Evolutionary conservation across 35 echinoderm and acorn worm species (phyloP).

Genomic region (Ptychodera flava): DNA sequence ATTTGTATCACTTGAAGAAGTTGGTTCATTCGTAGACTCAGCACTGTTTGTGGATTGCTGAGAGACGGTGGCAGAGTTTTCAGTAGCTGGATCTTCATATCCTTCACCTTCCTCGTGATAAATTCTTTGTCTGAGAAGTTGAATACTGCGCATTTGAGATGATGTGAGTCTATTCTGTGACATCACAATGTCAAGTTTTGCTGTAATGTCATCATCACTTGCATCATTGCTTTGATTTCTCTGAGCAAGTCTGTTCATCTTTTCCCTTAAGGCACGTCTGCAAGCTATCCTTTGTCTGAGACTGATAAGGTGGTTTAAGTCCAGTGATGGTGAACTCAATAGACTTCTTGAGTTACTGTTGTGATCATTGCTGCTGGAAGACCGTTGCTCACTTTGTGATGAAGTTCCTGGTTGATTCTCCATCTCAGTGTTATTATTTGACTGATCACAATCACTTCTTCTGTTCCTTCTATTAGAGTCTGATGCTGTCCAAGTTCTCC

Average conservation of each 20-base stretch:
- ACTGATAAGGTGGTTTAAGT: neutral
- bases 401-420: neutral
- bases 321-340: neutral
- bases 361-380: neutral
- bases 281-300: neutral
- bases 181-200: neutral
- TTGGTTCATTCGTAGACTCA: neutral
- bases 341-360: neutral
- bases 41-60: neutral
- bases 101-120: neutral
- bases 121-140: neutral
- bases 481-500: neutral
- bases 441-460: neutral
- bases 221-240: neutral
- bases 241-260: neutral
- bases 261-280: neutral
- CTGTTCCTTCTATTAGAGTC: neutral
- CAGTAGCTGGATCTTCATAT: neutral
- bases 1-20: neutral
- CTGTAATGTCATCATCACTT: neutral
- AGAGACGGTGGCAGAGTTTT: neutral
- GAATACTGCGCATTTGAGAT: neutral
- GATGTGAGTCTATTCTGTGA: neutral
- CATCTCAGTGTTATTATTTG: neutral
- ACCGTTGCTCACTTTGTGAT: neutral